A percentile compares a stretch with the other conserved stretches of the same genome.
These are phyloP conservation scores for Trididemnum miniatum DNA, from an alignment of 23 tunicate species.

Conservation along the genomic window DNA sequence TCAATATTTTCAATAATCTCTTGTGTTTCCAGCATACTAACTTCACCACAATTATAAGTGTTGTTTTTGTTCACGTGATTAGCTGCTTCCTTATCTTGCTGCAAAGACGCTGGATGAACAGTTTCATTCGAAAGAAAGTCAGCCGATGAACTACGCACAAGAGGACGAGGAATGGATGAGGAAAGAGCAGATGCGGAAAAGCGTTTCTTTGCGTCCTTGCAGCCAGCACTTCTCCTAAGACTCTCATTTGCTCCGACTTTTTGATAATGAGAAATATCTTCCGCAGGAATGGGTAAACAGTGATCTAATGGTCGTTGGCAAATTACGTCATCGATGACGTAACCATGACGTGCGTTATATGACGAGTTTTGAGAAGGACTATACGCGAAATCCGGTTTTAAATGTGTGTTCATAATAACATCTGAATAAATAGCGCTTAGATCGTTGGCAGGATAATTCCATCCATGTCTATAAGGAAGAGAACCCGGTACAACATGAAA, in stretches of 20 bases:
- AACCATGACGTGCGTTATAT: background rate
- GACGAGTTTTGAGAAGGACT: background rate
- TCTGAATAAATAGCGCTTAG: constrained; percentile 67
- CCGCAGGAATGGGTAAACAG: background rate
- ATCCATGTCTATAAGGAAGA: constrained; percentile 28
- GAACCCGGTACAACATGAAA: background rate
- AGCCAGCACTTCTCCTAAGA: background rate
- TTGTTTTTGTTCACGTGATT: background rate
- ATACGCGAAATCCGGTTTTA: background rate
- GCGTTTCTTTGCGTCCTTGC: background rate
- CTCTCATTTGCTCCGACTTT: background rate
- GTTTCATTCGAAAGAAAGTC: constrained; percentile 35
- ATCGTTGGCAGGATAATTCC: constrained; percentile 54
- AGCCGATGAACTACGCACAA: constrained; percentile 38
- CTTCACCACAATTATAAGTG: background rate
- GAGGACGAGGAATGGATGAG: background rate
- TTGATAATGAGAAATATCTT: background rate
- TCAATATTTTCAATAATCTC: constrained; percentile 64
- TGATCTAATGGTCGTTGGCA: background rate
- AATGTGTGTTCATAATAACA: constrained; percentile 9
- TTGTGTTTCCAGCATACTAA: constrained; percentile 54
- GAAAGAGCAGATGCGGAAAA: background rate
- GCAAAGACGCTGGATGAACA: background rate
- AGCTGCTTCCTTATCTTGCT: background rate
- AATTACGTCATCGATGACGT: constrained; percentile 10